phyloP scores from a whole-genome alignment of 2,797 vertebrate species.

The Ctenosaura bakeri region DNA sequence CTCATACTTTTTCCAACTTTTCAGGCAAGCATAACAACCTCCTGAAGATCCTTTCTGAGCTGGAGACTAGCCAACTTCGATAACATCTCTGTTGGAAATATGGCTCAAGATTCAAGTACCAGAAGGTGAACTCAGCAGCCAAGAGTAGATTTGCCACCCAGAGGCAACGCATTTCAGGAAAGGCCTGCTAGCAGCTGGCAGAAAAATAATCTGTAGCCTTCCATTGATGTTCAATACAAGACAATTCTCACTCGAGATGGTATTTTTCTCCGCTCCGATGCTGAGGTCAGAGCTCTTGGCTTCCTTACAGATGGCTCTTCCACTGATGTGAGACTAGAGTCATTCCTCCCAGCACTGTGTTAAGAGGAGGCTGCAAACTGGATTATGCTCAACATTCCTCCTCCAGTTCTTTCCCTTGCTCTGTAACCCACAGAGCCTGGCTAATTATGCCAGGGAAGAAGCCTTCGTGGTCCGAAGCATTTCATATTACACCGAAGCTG shows the following conservation, averaged over 20 bases:
- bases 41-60: too few species aligned
- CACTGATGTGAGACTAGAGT: slow-evolving; percentile 54
- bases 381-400: background rate
- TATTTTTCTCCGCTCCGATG: background rate
- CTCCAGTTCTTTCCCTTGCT: background rate
- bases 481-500: background rate
- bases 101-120: too few species aligned
- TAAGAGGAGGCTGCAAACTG: background rate
- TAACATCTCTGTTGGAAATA: too few species aligned
- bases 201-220: background rate
- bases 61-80: too few species aligned
- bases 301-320: slow-evolving; percentile 8
- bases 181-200: background rate
- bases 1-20: too few species aligned
- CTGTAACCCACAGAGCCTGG: slow-evolving; percentile 16
- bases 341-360: slow-evolving; percentile 44
- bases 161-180: background rate
- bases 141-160: too few species aligned
- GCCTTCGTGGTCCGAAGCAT: background rate
- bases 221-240: too few species aligned
- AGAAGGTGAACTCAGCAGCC: too few species aligned
- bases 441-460: background rate
- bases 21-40: too few species aligned
- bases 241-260: background rate
- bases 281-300: slow-evolving; percentile 43